A percentile compares a stretch with the other conserved stretches of the same genome.
Evolutionary conservation across 2,888 invertebrate genomes (phyloP).

Genomic region (Zygothrica quintamaculata): DNA sequence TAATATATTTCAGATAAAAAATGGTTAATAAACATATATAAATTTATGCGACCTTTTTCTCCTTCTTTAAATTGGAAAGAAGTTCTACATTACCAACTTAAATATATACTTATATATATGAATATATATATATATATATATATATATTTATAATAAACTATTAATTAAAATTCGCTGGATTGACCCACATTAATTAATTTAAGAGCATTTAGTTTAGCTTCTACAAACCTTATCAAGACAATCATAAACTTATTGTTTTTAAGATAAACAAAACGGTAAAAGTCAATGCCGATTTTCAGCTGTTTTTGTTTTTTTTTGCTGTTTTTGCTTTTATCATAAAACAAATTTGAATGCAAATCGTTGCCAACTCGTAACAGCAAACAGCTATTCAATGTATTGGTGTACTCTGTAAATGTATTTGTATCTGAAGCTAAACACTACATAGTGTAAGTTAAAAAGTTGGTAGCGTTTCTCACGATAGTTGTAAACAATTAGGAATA

Average conservation of each 20-base stretch:
- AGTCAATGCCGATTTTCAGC: slow-evolving; percentile 37
- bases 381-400: not conserved
- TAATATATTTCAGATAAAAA: too few species aligned
- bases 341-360: slow-evolving; percentile 44
- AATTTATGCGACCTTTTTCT: too few species aligned
- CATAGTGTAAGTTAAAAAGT: not conserved
- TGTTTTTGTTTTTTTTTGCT: slow-evolving; percentile 35
- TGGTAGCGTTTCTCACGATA: not conserved
- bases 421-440: too few species aligned
- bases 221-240: slow-evolving; percentile 1
- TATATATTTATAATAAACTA: not conserved
- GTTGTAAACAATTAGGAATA: not conserved
- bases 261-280: slow-evolving; percentile 30
- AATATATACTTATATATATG: not conserved
- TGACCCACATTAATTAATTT: too few species aligned
- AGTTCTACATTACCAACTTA: too few species aligned
- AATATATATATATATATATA: too few species aligned
- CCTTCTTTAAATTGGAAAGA: too few species aligned
- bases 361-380: slow-evolving; percentile 18
- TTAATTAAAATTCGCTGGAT: not conserved
- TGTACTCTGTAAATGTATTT: not conserved
- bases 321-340: slow-evolving; percentile 29
- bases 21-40: too few species aligned
- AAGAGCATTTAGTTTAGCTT: too few species aligned
- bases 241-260: slow-evolving; percentile 7